Percentiles rank a stretch among this genome's conserved stretches.
phyloP scores from a whole-genome alignment of 2,113 vertebrate genomes.

The Vulpes lagopus region DNA sequence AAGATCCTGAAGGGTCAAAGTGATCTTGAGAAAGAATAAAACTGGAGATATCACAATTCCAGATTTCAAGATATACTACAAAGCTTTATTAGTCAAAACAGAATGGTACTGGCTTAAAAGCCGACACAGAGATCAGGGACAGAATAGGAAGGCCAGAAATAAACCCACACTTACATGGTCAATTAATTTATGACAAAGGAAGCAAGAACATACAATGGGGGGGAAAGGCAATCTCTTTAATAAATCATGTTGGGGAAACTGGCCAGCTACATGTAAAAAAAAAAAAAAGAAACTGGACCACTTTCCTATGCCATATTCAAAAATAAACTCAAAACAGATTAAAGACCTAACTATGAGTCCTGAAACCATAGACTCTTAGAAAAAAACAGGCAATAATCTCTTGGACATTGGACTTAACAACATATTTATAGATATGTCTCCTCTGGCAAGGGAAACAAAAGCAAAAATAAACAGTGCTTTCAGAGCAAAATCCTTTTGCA shows the following conservation, averaged over 20 bases:
- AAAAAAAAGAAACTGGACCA: neutral
- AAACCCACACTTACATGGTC: neutral
- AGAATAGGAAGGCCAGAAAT: neutral
- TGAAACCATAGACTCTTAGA: neutral
- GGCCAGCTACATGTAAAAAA: neutral
- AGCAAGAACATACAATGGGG: neutral
- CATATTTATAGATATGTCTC: neutral
- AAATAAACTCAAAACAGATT: neutral
- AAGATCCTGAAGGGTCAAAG: neutral
- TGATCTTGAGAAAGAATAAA: neutral
- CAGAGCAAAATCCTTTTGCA: neutral
- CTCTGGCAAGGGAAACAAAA: neutral
- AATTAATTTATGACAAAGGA: neutral
- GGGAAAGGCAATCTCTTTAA: neutral
- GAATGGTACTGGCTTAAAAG: neutral
- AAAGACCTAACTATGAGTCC: neutral
- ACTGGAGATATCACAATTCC: neutral
- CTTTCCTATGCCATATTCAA: neutral
- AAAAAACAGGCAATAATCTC: neutral
- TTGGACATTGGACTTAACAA: neutral
- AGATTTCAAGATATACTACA: neutral
- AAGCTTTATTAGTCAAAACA: neutral
- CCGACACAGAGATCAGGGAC: neutral
- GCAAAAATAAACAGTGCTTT: neutral
- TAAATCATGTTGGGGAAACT: neutral